Evolutionary conservation across 2,797 vertebrate species (phyloP), one percentile per base, ranked within the genome.

Genomic region (Lacerta agilis): DNA sequence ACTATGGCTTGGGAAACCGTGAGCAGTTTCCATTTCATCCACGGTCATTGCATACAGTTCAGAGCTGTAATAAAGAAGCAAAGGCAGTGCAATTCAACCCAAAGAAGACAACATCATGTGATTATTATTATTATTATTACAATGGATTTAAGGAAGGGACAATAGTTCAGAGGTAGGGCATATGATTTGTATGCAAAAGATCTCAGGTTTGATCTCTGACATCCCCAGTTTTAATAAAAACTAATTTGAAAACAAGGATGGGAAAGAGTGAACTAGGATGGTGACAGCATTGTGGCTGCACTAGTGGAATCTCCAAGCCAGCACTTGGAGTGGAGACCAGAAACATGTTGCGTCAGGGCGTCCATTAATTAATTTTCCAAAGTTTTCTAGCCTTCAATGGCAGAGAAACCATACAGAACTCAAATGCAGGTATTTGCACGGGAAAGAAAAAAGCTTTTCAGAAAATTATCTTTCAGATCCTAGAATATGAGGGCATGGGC

Each of bases 41-140:
- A 95, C 95, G 25, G 93, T 94, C 76, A 96, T 87, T 25, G 97
- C 94, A 95, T 97, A 97, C 2, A 98, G 95, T 93, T 96, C 96
- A 82, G 98, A 98, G 93, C 98, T 99, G 90, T 64, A 93, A 87
- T 1, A 86, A 84, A 90, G 55, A 89, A 92, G 83, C 76, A 85
- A 61, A 73, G 2, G 0, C 15, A 76, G 2, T 2, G 25, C 2
- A 66, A 43, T 15, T 29, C 58, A 36, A 3, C 45, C 45, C 5
- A 23, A 6, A 15, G 3, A 38, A 75, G 20, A 41, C 41, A 25
- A 11, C 72, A 61, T 13, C 6, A 13, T 8, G 23, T 0, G 1
- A 17, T 38, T 27, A n/a, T n/a, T 29, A 4, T 41, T 33, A n/a
- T 33, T 17, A 17, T 27, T 15, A 38, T 58, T 49, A 49, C 49